Evolutionary conservation across 1,140 invertebrate species (phyloP), one percentile per base, ranked within the genome.

Genomic region (Lepeophtheirus salmonis): DNA sequence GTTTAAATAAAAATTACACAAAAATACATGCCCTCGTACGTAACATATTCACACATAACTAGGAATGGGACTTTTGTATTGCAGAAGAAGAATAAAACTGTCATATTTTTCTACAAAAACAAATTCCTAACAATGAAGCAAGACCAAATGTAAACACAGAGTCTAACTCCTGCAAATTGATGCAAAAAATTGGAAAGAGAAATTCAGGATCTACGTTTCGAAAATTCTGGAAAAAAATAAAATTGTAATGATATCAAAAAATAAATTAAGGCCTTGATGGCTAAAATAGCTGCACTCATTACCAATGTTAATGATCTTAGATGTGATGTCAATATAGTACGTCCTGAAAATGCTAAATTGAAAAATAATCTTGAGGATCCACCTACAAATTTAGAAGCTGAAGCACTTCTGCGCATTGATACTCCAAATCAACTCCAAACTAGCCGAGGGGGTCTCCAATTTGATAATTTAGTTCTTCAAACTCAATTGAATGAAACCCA

Each of bases 81-180:
- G n/a, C n/a, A n/a, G n/a, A n/a, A n/a, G n/a, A n/a, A n/a, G n/a
- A n/a, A n/a, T n/a, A n/a, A n/a, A n/a, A n/a, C n/a, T n/a, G n/a
- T n/a, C n/a, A n/a, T n/a, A n/a, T n/a, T n/a, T n/a, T n/a, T n/a
- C n/a, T n/a, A n/a, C n/a, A n/a, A n/a, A n/a, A n/a, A n/a, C n/a
- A n/a, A n/a, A n/a, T n/a, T n/a, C n/a, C n/a, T n/a, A n/a, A n/a
- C n/a, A n/a, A n/a, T n/a, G n/a, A n/a, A n/a, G n/a, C n/a, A n/a
- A n/a, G n/a, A n/a, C n/a, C n/a, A n/a, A n/a, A n/a, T n/a, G n/a
- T n/a, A n/a, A n/a, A n/a, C n/a, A n/a, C n/a, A n/a, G n/a, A n/a
- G n/a, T n/a, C n/a, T n/a, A n/a, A n/a, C n/a, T n/a, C n/a, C n/a
- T 91, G 3, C 85, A 92, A 72, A 87, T 96, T 65, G 89, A 96